Base-by-base conservation (phyloP, 2,113 vertebrate species). In the Poicephalus meyeri region DNA sequence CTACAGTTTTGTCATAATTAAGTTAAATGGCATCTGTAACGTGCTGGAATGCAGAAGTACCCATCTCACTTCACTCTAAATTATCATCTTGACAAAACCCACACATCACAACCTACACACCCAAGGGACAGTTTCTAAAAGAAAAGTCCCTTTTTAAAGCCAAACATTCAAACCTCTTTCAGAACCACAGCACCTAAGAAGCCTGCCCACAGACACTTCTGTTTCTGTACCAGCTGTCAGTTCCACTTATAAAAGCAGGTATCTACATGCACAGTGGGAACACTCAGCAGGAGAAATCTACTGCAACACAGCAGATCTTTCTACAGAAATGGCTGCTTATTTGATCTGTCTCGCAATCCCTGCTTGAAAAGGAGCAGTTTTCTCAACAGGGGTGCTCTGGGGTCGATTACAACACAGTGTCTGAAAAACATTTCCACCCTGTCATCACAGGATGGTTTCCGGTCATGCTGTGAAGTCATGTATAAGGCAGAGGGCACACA, bases 1-100 rank as follows among this genome's bases (percentile, higher is more conserved):
- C 93, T 58, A 69, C 4, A 73, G 79, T 66, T 95, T 76, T 83
- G 71, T 80, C 37, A 77, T 63, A 91, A 95, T 77, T 92, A 91
- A 91, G 41, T 89, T 89, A 87, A 42, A 73, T 21, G 13, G 63
- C 58, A 89, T 77, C 89, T 80, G 87, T 69, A 92, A 87, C 5
- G 5, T 3, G 0, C 61, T 91, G 66, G 28, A 95, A 94, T 8
- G 60, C 21, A 44, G 23, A 76, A 87, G 47, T 25, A 86, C 50
- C 69, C 58, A 69, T 81, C 89, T 85, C 71, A 72, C 49, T 85
- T 80, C 56, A 41, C 14, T 47, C 68, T 15, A 53, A 63, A 79
- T 74, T 70, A 87, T 20, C 66, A 61, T 49, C 70, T 84, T 91
- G n/a, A 84, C 77, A 94, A 92, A 89, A 85, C 68, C 85, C 85